phyloP scores from a whole-genome alignment of 1,140 invertebrate species.

The Myzus persicae region DNA sequence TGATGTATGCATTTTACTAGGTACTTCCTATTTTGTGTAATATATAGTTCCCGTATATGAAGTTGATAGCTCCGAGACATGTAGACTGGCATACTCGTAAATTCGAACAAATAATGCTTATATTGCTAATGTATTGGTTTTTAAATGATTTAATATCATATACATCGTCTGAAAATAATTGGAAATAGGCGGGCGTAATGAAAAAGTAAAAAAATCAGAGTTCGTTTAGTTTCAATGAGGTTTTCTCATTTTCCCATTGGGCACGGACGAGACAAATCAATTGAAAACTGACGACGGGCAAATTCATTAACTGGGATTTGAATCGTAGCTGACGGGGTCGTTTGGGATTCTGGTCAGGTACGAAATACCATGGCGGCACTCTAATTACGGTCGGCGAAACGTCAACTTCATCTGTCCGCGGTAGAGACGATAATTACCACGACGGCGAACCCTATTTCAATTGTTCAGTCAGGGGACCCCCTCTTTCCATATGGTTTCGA shows the following conservation, averaged over 20 bases:
- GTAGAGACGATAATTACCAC: conserved; percentile 43
- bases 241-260: not conserved
- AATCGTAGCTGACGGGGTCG: conserved; percentile 38
- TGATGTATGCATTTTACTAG: not conserved
- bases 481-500: not conserved
- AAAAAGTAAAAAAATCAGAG: not conserved
- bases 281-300: conserved; percentile 5
- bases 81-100: not conserved
- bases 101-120: not conserved
- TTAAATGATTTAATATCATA: not conserved
- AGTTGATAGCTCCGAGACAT: not conserved
- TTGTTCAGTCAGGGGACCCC: conserved; percentile 12
- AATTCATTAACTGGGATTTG: conserved; percentile 55
- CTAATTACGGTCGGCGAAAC: conserved; percentile 55
- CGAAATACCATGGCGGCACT: conserved; percentile 35
- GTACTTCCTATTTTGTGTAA: not conserved
- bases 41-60: not conserved
- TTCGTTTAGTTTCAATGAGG: not conserved
- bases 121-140: not conserved
- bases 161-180: not conserved
- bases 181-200: not conserved
- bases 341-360: conserved; percentile 55
- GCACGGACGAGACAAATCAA: conserved; percentile 31
- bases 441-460: conserved; percentile 27
- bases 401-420: conserved; percentile 46